Conservation (phyloP, 2,888 invertebrate species). For the Nemapogon koenigi region DNA sequence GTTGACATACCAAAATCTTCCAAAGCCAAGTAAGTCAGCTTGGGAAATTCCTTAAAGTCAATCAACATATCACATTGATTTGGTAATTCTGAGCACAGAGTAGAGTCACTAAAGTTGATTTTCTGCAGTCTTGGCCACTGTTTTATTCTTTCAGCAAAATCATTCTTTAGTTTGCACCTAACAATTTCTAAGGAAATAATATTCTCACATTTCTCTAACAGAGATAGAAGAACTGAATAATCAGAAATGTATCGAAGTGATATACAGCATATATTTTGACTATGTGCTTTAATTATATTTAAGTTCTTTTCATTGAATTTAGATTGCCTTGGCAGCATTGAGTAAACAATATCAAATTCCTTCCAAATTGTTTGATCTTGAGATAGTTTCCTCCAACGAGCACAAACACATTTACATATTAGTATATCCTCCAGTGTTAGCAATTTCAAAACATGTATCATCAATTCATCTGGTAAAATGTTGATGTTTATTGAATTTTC, state of each 20-base stretch:
- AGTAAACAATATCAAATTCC: conserved; percentile 33
- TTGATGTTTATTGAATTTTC: conserved; percentile 21
- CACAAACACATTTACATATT: conserved; percentile 39
- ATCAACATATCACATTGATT: conserved; percentile 30
- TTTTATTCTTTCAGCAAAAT: conserved; percentile 34
- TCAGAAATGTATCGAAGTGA: conserved; percentile 46
- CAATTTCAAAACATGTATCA: conserved; percentile 40
- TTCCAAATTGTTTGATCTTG: conserved; percentile 40
- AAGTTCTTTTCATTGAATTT: conserved; percentile 32
- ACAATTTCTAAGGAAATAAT: conserved; percentile 42
- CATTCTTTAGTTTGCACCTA: conserved; percentile 44
- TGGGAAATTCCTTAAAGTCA: conserved; percentile 35
- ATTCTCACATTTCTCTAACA: conserved; percentile 37
- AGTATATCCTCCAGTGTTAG: conserved; percentile 38
- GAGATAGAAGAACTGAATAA: conserved; percentile 32
- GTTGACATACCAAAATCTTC: conserved; percentile 47
- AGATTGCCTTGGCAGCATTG: conserved; percentile 41
- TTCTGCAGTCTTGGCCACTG: conserved; percentile 40
- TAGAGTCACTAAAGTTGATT: conserved; percentile 45
- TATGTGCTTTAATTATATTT: conserved; percentile 34
- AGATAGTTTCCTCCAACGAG: conserved; percentile 38
- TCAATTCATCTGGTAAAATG: conserved; percentile 43
- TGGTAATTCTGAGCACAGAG: conserved; percentile 28
- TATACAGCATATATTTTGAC: conserved; percentile 32
- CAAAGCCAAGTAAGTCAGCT: conserved; percentile 35